Conservation (phyloP, 2,797 vertebrate genomes). For the Sebastes nivosus region DNA sequence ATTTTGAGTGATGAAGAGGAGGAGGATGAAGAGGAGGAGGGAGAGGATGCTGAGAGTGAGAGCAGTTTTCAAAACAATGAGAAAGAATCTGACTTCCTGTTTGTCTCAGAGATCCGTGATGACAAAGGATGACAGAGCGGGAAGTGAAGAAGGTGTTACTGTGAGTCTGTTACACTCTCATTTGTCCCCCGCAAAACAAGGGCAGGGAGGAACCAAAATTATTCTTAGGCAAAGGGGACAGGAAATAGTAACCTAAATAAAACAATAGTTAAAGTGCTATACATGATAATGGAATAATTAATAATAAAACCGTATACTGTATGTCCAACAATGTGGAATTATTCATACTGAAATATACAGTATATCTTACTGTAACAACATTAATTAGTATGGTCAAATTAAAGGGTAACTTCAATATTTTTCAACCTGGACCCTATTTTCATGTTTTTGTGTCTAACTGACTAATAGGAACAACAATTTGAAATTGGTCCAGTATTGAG, state of each 20-base stretch:
- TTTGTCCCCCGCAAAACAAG: not conserved
- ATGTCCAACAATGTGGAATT: no score
- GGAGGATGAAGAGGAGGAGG: not conserved
- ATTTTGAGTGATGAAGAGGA: not conserved
- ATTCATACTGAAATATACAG: not conserved
- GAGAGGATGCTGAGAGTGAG: not conserved
- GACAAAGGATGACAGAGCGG: not conserved
- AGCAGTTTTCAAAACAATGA: slow-evolving; percentile 25
- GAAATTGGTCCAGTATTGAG: no score
- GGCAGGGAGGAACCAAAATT: not conserved
- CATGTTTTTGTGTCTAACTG: no score
- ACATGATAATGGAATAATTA: no score
- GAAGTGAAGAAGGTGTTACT: not conserved
- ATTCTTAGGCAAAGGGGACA: not conserved
- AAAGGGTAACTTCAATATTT: no score
- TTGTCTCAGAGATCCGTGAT: not conserved
- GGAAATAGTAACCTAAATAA: not conserved
- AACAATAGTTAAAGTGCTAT: no score
- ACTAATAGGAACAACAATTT: no score
- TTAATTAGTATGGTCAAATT: no score
- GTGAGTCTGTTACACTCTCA: not conserved
- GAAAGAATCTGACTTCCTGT: not conserved
- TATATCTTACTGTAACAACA: no score
- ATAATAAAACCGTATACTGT: no score
- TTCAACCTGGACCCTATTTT: no score